phyloP scores from a whole-genome alignment of 1,140 invertebrate genomes.

The Eurosta solidaginis region DNA sequence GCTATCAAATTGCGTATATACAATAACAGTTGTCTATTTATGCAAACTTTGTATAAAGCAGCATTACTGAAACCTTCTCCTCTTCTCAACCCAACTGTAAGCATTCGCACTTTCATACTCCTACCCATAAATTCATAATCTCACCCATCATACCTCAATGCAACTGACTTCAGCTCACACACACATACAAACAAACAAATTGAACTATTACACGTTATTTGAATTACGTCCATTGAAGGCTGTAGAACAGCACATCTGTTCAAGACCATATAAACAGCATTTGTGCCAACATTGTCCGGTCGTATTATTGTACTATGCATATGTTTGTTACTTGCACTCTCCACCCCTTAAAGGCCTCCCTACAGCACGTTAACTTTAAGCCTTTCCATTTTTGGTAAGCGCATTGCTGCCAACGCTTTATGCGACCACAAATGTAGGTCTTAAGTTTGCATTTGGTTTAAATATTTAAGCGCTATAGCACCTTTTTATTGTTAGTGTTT shows the following conservation, averaged over 20 bases:
- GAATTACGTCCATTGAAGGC: constrained; percentile 1
- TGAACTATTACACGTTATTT: background rate
- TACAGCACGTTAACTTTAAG: too few species aligned
- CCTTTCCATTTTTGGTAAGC: background rate
- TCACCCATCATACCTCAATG: background rate
- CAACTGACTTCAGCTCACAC: background rate
- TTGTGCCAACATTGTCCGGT: background rate
- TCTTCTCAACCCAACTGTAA: background rate
- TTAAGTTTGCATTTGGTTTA: background rate
- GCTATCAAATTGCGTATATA: constrained; percentile 9
- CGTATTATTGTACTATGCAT: background rate
- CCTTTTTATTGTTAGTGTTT: background rate
- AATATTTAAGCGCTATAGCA: constrained; percentile 21
- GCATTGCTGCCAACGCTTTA: background rate
- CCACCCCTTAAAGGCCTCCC: too few species aligned
- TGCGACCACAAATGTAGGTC: background rate
- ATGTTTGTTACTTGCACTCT: background rate
- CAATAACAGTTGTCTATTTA: background rate
- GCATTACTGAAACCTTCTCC: background rate
- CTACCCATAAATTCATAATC: background rate
- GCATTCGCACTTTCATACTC: background rate
- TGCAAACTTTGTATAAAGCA: background rate
- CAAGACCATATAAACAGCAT: background rate
- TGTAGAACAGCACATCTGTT: too few species aligned
- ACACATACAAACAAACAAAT: background rate